Evolutionary conservation across 1,140 invertebrate species (phyloP).

Genomic region (Penaeus chinensis): DNA sequence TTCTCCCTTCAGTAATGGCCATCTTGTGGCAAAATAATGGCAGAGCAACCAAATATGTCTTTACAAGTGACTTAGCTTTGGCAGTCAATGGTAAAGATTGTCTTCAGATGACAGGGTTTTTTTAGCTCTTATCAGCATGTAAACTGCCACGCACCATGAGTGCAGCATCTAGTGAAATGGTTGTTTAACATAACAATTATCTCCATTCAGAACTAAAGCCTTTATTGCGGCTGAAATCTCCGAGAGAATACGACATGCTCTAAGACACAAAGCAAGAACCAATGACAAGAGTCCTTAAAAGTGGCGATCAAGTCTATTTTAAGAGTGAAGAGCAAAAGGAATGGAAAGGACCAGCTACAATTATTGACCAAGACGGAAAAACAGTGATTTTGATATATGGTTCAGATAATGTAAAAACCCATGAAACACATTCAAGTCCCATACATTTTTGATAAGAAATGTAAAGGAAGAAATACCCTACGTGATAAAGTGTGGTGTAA

Average conservation of each 20-base stretch:
- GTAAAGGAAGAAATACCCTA: neutral
- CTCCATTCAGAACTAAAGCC: neutral
- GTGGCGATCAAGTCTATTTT: neutral
- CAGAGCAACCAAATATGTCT: neutral
- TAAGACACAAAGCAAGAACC: neutral
- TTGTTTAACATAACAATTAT: too few species aligned
- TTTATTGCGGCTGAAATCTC: neutral
- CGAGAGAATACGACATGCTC: neutral
- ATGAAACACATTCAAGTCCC: neutral
- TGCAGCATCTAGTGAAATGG: slow-evolving; percentile 15
- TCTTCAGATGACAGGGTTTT: neutral
- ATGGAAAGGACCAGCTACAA: neutral
- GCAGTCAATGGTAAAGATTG: neutral
- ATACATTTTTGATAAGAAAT: neutral
- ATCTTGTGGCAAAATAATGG: neutral
- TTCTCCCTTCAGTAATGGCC: slow-evolving; percentile 12
- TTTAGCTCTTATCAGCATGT: neutral
- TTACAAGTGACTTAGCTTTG: neutral
- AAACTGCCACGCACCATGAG: neutral
- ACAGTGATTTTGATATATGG: slow-evolving; percentile 6
- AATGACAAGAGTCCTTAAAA: slow-evolving; percentile 3
- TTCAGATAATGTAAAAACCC: slow-evolving; percentile 3
- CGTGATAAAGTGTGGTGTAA: neutral
- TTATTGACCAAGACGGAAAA: too few species aligned
- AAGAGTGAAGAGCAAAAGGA: neutral